Conservation (phyloP, 2,797 vertebrate species). For the Fistularia commersonii region DNA sequence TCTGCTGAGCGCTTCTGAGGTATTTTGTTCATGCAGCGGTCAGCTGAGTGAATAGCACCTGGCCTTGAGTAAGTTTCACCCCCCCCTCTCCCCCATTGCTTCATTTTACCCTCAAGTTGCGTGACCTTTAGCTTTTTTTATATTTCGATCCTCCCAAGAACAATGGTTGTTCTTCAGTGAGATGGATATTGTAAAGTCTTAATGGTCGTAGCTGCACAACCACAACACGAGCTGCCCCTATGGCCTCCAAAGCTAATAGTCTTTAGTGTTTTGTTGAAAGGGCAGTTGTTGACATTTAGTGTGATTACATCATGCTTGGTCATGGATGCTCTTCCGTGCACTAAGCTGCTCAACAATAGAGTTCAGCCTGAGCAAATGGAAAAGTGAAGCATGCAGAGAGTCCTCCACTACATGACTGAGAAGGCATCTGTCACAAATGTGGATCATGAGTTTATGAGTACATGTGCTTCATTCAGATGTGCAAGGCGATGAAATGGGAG, state of each 20-base stretch:
- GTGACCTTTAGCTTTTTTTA: conserved; percentile 35
- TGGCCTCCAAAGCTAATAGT: conserved; percentile 25
- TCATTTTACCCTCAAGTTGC: conserved; percentile 20
- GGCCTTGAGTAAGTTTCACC: conserved; percentile 24
- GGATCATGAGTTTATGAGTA: neutral
- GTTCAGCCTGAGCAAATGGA: conserved; percentile 4
- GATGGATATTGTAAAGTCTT: conserved; percentile 13
- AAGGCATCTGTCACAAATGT: neutral
- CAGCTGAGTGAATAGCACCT: conserved; percentile 25
- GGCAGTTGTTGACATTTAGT: conserved; percentile 20
- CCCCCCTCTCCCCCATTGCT: conserved; percentile 1
- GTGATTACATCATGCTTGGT: conserved; percentile 43
- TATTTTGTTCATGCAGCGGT: conserved; percentile 34
- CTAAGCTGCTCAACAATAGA: conserved; percentile 52
- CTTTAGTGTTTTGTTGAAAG: conserved; percentile 40
- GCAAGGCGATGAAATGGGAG: neutral
- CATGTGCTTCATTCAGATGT: neutral
- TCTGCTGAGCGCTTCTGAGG: conserved; percentile 25
- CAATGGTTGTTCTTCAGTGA: conserved; percentile 6
- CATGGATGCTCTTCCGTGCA: conserved; percentile 40
- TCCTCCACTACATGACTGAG: conserved; percentile 10
- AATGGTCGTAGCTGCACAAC: conserved; percentile 28
- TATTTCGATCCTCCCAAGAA: conserved; percentile 23
- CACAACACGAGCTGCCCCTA: conserved; percentile 25
- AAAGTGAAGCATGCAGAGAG: conserved; percentile 10